Base-by-base conservation (phyloP, 1,140 invertebrate species). In the Meloidogyne chitwoodi region DNA sequence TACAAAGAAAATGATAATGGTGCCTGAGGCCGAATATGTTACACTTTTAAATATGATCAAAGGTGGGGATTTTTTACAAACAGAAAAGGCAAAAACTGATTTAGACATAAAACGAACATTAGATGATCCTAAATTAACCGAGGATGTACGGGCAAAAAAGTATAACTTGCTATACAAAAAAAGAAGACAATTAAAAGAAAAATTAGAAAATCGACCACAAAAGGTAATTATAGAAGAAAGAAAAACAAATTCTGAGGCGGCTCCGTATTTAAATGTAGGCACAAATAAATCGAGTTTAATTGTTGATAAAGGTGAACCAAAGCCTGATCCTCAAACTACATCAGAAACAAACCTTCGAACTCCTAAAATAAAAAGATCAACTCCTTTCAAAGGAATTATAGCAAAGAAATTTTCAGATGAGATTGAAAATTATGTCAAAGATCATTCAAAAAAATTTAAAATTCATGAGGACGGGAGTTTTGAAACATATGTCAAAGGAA, bases 1-100 rank as follows among this genome's bases (percentile, higher is more conserved):
- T 27, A 74, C n/a, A 16, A 24, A 41, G 14, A 67, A 61, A 16
- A 76, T 76, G 74, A 29, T 75, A 27, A 14, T 75, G 16, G 31
- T 75, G n/a, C 74, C 74, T 14, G 74, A 75, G 24, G 75, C 1
- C 10, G 14, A 74, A 38, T 75, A 75, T 61, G 61, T 12, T 22
- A 3, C 10, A 2, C 61, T 75, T 22, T 12, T 27, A 38, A 10
- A 6, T 19, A 56, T 63, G 64, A 31, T 78, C 14, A 76, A 44
- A n/a, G 74, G 19, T 16, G 34, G 22, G 1, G 4, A 4, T 12
- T 22, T 16, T 8, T 16, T 70, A 19, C 29, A 70, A 56, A 26
- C 24, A 27, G 68, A 70, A 61, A 70, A 70, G 38, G 12, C 41
- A n/a, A 10, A 11, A 16, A 2, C 41, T 16, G 68, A 70, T 41